Evolutionary conservation across 1,140 invertebrate genomes (phyloP).

Genomic region (Ooceraea biroi): DNA sequence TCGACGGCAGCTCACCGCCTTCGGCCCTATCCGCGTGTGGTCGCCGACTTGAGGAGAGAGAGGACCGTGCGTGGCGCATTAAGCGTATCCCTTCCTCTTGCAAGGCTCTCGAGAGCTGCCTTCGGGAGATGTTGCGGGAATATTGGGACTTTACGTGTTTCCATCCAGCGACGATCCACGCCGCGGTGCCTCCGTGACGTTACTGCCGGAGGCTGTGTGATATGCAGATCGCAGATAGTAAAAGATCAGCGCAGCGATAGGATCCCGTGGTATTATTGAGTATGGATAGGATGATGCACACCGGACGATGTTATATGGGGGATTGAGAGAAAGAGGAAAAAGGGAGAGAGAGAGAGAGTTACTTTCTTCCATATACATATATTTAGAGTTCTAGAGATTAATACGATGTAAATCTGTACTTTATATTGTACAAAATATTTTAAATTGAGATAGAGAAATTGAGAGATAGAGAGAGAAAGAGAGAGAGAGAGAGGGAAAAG

Average conservation of each 20-base stretch:
- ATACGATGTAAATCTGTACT: neutral
- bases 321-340: neutral
- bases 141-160: slow-evolving; percentile 54
- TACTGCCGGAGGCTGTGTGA: slow-evolving; percentile 31
- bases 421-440: neutral
- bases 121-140: slow-evolving; percentile 39
- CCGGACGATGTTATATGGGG: too few relatives aligned
- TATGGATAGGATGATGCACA: slow-evolving; percentile 25
- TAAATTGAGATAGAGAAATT: neutral
- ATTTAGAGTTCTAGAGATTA: neutral
- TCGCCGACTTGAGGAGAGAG: slow-evolving; percentile 56
- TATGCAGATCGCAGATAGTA: slow-evolving; percentile 52
- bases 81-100: slow-evolving; percentile 49
- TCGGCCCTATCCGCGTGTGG: slow-evolving; percentile 80
- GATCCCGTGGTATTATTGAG: slow-evolving; percentile 28
- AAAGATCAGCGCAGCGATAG: slow-evolving; percentile 39
- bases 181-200: slow-evolving; percentile 24
- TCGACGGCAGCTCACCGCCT: slow-evolving; percentile 75
- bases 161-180: slow-evolving; percentile 52
- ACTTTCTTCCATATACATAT: neutral
- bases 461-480: too few relatives aligned
- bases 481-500: too few relatives aligned
- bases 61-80: slow-evolving; percentile 49
- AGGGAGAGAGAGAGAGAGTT: neutral
- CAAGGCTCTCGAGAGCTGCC: slow-evolving; percentile 15